phyloP scores from a whole-genome alignment of 2,797 vertebrate genomes.

The Sebastes flavidus region DNA sequence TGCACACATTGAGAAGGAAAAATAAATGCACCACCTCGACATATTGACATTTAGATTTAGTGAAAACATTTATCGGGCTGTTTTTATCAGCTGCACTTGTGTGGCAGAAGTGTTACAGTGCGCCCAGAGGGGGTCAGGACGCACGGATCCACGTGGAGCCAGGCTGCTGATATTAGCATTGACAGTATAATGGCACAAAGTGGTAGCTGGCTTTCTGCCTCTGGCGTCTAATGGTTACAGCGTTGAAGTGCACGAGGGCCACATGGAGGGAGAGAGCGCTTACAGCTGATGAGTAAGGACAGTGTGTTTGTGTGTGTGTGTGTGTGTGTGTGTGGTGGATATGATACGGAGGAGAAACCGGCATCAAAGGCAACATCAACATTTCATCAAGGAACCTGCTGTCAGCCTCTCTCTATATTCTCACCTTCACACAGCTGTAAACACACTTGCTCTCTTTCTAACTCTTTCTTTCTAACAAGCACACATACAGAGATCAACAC shows the following conservation, averaged over 20 bases:
- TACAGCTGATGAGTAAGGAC: constrained; percentile 33
- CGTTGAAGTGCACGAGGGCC: constrained; percentile 7
- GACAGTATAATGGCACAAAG: constrained; percentile 49
- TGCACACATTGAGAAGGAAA: not conserved
- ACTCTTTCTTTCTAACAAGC: constrained; percentile 9
- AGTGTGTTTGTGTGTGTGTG: not conserved
- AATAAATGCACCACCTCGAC: not conserved
- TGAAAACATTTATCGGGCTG: constrained; percentile 27
- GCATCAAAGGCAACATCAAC: constrained; percentile 47
- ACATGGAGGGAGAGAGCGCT: constrained; percentile 21
- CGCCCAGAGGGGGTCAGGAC: constrained; percentile 10
- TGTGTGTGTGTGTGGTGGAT: constrained; percentile 5
- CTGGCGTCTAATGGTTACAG: constrained; percentile 49
- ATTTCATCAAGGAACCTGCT: constrained; percentile 40
- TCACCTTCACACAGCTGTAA: not conserved
- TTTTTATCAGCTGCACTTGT: constrained; percentile 20
- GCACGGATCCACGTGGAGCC: not conserved
- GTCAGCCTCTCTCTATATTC: not conserved
- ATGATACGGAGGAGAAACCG: constrained; percentile 28
- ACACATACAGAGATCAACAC: not conserved
- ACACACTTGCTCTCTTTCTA: not conserved
- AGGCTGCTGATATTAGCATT: constrained; percentile 37
- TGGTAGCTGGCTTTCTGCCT: constrained; percentile 36
- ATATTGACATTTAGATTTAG: constrained; percentile 26
- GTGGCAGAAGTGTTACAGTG: not conserved